Evolutionary conservation across 2,113 vertebrate species (phyloP), one percentile per base, ranked within the genome.

Genomic region (Neolamprologus longior): DNA sequence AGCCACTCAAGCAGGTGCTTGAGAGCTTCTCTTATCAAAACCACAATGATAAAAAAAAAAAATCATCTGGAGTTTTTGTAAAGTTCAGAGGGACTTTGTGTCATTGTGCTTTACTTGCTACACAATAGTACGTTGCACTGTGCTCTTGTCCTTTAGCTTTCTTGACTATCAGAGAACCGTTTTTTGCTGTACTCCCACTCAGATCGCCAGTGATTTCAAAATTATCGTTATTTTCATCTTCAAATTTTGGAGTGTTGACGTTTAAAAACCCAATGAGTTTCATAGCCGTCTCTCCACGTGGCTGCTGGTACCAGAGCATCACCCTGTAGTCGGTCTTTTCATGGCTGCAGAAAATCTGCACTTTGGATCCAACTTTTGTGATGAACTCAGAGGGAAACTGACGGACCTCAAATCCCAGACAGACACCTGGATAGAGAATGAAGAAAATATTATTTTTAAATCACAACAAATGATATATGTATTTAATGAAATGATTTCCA

Each of bases 61-160:
- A 42, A 15, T 63, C 31, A 4, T 24, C 17, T 63, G 58, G 31
- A 66, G 61, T 73, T 73, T 73, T 73, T 73, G 66, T 45, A 7
- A 28, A 28, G 68, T 42, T 26, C 17, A 61, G 11, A 53, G 63
- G 28, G 47, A 53, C 58, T 63, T 31, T 91, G 40, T 35, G 14
- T 66, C 73, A 37, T 28, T 54, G 95, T 96, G 96, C 82, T 35
- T 50, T n/a, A 6, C 91, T 86, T 5, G 93, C 93, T 85, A 2
- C 93, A 93, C 95, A 95, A 88, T 90, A 95, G 63, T 95, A 96
- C 14, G 4, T 54, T 24, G 90, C 90, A 4, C 52, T 89, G 28
- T 93, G 58, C 12, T 86, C 19, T 8, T 19, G 33, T 45, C 3
- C 5, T 5, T 40, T 0, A 2, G 14, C 5, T 3, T 63, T 63